These are phyloP conservation scores for Oscheius sp. DNA, from an alignment of 2,888 invertebrate genomes.

Conservation along the genomic window DNA sequence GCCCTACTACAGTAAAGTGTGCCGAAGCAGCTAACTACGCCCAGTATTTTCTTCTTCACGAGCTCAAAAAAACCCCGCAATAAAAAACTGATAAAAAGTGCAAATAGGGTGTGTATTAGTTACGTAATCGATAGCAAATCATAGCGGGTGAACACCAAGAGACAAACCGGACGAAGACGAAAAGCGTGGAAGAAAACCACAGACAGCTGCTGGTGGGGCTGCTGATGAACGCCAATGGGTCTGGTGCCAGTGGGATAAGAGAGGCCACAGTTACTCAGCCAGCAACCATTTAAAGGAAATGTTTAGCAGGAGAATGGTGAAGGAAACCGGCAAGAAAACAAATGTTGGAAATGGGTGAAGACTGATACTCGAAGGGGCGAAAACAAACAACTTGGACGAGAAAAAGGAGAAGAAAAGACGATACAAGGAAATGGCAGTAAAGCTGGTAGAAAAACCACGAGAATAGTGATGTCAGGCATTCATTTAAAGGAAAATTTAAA, in stretches of 20 bases:
- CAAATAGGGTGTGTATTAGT: slow-evolving; percentile 28
- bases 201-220: not conserved
- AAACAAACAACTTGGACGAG: slow-evolving; percentile 5
- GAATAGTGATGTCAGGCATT: too few species aligned
- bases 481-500: slow-evolving; percentile 3
- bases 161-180: slow-evolving; percentile 16
- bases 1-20: too few species aligned
- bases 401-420: slow-evolving; percentile 22
- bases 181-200: slow-evolving; percentile 22
- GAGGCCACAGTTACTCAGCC: not conserved
- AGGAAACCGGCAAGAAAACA: slow-evolving; percentile 23
- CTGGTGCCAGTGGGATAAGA: not conserved
- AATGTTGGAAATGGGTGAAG: slow-evolving; percentile 14
- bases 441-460: not conserved
- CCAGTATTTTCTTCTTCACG: not conserved
- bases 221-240: slow-evolving; percentile 6
- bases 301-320: slow-evolving; percentile 8
- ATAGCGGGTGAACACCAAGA: slow-evolving; percentile 30
- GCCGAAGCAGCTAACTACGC: too few species aligned
- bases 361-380: slow-evolving; percentile 11
- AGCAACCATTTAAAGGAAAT: not conserved
- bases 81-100: slow-evolving; percentile 1
- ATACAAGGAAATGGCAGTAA: slow-evolving; percentile 15
- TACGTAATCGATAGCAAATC: slow-evolving; percentile 34
- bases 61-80: slow-evolving; percentile 1